These are phyloP conservation scores for Eupithecia inturbata DNA, from an alignment of 2,888 invertebrate genomes.

Conservation along the genomic window DNA sequence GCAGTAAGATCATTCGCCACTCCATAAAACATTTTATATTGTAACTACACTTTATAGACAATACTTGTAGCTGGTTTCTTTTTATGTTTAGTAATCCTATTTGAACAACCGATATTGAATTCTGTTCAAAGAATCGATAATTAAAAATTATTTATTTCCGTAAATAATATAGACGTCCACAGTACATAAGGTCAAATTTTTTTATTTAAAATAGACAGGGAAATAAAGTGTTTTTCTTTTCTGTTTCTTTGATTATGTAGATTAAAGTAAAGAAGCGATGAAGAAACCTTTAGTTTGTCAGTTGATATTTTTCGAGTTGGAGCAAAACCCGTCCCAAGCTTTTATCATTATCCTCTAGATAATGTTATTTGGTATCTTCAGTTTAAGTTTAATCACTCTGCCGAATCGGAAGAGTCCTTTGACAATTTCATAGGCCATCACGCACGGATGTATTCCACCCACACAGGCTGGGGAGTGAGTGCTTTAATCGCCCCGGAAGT, in stretches of 20 bases:
- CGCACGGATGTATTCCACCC: no score
- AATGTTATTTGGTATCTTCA: background rate
- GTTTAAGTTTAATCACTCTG: background rate
- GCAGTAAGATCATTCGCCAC: conserved; percentile 28
- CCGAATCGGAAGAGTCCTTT: background rate
- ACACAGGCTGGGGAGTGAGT: no score
- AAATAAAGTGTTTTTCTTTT: background rate
- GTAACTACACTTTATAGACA: background rate
- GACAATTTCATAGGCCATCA: no score
- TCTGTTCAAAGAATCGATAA: background rate
- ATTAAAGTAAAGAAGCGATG: background rate
- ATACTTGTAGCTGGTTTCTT: background rate
- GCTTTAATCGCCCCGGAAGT: background rate
- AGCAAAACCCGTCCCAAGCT: background rate
- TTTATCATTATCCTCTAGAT: background rate
- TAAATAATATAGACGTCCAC: background rate
- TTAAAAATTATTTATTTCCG: background rate
- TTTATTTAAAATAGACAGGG: background rate
- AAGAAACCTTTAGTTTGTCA: background rate
- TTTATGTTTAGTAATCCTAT: background rate
- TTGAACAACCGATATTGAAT: no score
- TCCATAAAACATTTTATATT: conserved; percentile 7
- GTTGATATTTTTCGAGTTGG: background rate
- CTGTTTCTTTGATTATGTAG: background rate
- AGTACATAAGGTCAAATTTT: background rate